Evolutionary conservation across 1,140 invertebrate genomes (phyloP).

Genomic region (Zaprionus vittiger): DNA sequence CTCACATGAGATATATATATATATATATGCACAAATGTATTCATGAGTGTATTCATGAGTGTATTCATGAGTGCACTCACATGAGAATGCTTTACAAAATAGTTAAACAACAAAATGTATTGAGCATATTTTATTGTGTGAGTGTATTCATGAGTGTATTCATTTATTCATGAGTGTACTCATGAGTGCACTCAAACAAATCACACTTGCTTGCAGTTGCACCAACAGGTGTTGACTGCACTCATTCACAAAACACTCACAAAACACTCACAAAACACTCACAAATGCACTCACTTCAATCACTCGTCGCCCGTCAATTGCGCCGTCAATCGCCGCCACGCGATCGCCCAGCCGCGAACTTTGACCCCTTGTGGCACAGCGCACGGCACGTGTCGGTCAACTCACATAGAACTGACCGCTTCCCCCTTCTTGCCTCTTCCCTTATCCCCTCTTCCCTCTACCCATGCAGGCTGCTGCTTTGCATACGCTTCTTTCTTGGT

Average conservation of each 20-base stretch:
- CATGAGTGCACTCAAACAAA: neutral
- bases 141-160: neutral
- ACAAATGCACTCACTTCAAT: neutral
- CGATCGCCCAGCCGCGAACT: slow-evolving; percentile 38
- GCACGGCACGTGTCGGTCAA: slow-evolving; percentile 39
- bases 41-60: slow-evolving; percentile 9
- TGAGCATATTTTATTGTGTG: neutral
- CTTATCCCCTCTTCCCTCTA: neutral
- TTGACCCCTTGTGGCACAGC: slow-evolving; percentile 35
- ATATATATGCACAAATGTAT: neutral
- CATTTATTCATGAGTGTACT: neutral
- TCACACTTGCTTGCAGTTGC: neutral
- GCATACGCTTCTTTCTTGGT: neutral
- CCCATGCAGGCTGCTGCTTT: slow-evolving; percentile 6
- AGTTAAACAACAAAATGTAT: neutral
- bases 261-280: neutral
- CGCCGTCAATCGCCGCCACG: slow-evolving; percentile 36
- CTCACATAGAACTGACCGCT: slow-evolving; percentile 15
- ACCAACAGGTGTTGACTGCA: neutral
- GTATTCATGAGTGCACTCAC: slow-evolving; percentile 1
- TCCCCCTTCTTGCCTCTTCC: neutral
- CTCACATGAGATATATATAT: neutral
- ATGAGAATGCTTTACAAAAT: too few species aligned
- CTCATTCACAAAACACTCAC: slow-evolving; percentile 1
- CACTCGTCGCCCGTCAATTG: neutral